Evolutionary conservation across 2,888 invertebrate species (phyloP).

Genomic region (Leptothorax acervorum): DNA sequence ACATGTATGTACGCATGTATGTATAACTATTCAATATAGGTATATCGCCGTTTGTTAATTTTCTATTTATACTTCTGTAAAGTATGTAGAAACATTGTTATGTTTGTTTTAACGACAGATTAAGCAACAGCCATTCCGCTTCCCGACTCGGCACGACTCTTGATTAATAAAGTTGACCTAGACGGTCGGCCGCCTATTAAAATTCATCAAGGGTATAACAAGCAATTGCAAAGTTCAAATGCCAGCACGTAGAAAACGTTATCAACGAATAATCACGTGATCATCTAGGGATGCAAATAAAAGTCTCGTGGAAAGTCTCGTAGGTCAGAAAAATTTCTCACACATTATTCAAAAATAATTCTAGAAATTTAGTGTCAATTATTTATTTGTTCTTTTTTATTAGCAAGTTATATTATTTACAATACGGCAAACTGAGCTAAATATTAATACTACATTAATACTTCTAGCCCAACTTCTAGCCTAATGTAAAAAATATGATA

Average conservation of each 20-base stretch:
- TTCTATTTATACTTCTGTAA: neutral
- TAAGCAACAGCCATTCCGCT: slow-evolving; percentile 9
- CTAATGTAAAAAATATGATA: neutral
- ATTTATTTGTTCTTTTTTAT: neutral
- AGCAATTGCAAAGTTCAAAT: slow-evolving; percentile 73
- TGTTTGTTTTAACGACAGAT: slow-evolving; percentile 26
- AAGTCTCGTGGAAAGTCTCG: neutral
- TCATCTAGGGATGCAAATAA: slow-evolving; percentile 1
- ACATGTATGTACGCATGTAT: no score
- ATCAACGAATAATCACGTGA: slow-evolving; percentile 19
- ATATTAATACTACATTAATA: neutral
- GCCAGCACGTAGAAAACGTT: slow-evolving; percentile 24
- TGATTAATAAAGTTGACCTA: slow-evolving; percentile 50
- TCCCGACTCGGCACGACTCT: slow-evolving; percentile 11
- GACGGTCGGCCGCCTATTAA: slow-evolving; percentile 60
- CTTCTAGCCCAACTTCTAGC: neutral
- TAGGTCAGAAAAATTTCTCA: neutral
- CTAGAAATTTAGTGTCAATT: neutral
- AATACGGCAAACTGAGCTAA: neutral
- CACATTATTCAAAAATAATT: neutral
- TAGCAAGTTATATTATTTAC: neutral
- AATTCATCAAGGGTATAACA: slow-evolving; percentile 72
- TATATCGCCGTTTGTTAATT: neutral
- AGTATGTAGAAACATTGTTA: slow-evolving; percentile 17
- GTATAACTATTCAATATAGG: neutral